Conservation (phyloP, 2,113 vertebrate genomes). For the Cygnus buccinator region DNA sequence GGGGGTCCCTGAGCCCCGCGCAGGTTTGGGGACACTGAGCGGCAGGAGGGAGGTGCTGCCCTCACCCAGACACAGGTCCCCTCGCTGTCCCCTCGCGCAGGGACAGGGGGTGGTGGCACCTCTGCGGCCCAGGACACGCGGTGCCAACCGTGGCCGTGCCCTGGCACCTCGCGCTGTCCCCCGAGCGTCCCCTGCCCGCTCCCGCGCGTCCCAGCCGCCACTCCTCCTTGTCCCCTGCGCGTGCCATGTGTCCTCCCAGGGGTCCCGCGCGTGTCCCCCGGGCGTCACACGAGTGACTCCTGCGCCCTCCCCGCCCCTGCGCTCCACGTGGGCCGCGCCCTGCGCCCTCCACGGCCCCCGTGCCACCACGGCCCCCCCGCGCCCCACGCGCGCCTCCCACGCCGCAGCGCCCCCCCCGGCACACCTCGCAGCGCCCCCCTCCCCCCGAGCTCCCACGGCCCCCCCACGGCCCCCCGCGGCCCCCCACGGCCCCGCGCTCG, state of each 20-base stretch:
- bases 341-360: neutral
- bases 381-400: neutral
- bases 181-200: neutral
- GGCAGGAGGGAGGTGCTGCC: neutral
- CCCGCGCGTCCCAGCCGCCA: neutral
- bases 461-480: neutral
- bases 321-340: neutral
- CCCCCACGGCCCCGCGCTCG: neutral
- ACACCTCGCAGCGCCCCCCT: too few relatives aligned
- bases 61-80: neutral
- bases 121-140: neutral
- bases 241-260: neutral
- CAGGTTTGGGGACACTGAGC: too few relatives aligned
- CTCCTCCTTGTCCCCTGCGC: accelerated
- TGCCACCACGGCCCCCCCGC: accelerated
- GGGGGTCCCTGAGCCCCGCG: too few relatives aligned
- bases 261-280: neutral
- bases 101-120: neutral
- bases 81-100: neutral
- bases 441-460: neutral
- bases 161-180: neutral
- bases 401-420: too few relatives aligned
- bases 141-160: neutral
- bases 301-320: neutral
- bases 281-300: neutral